Base-by-base conservation (phyloP, 2,797 vertebrate species). In the Hippopotamyrus pictus region DNA sequence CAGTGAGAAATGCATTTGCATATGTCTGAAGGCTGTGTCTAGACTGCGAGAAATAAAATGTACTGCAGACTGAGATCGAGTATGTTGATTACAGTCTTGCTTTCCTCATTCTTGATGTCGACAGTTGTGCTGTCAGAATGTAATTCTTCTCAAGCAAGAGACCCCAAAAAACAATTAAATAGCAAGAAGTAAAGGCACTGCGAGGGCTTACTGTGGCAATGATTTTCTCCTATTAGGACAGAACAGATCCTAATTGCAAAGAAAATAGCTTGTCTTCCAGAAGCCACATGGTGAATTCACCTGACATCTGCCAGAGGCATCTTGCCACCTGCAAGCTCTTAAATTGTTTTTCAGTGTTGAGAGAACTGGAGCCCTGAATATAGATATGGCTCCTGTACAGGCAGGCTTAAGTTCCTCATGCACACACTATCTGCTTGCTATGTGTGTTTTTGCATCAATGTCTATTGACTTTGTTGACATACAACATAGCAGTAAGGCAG, bases 211-310 rank as follows among this genome's bases (percentile, higher is more conserved):
- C 91, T 89, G 90, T 84, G 90, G 90, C 91, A 92, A 93, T 94
- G 92, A 94, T 93, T 91, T 91, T 90, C 91, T 91, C 88, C 51
- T 88, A 91, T 93, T 92, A 91, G 83, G 87, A 87, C 93, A 92
- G 89, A 90, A 89, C 86, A 89, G 82, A 89, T 90, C 50, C 92
- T 94, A 94, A 93, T 94, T 93, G 92, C 89, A 88, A 53, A 76
- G 89, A 90, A 93, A 92, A 91, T 90, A 90, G 88, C 89, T 91
- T 91, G 91, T 91, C 92, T 88, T 92, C 89, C 69, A 89, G 92
- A 90, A 84, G 76, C 88, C 85, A 88, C 83, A 90, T n/a, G 0
- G 46, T 92, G 88, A 90, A 90, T 88, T 93, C 51, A 90, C 88
- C 85, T 91, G 91, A 92, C 89, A 91, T 90, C 90, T 89, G 46